phyloP scores from a whole-genome alignment of 2,113 vertebrate genomes.

The Synchiropus splendidus region DNA sequence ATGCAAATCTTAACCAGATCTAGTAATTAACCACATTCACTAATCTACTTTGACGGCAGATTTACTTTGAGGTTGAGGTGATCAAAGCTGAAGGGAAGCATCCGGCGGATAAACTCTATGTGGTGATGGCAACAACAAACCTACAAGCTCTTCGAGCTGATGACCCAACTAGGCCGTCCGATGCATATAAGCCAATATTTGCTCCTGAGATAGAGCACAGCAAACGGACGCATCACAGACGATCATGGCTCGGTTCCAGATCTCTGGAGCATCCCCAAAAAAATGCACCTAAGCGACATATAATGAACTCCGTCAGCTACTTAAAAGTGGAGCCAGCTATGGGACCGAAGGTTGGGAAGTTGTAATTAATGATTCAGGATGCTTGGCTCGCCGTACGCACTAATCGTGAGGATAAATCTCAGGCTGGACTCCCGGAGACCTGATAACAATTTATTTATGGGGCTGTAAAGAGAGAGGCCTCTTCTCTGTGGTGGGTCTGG shows the following conservation, averaged over 20 bases:
- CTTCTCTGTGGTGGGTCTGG: constrained; percentile 42
- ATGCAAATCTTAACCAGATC: too few species aligned
- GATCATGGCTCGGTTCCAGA: too few species aligned
- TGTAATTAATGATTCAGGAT: constrained; percentile 67
- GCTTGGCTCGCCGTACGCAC: constrained; percentile 51
- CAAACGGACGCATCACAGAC: too few species aligned
- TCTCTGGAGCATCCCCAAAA: constrained; percentile 33
- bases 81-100: constrained; percentile 8
- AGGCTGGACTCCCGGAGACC: constrained; percentile 42
- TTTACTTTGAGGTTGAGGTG: constrained; percentile 13
- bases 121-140: too few species aligned
- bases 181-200: too few species aligned
- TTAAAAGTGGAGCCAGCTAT: constrained; percentile 40
- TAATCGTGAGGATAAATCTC: constrained; percentile 70
- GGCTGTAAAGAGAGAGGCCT: constrained; percentile 53
- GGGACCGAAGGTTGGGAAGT: constrained; percentile 43
- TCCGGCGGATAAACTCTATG: neutral
- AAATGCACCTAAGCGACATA: constrained; percentile 55
- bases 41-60: constrained; percentile 24
- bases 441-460: constrained; percentile 73
- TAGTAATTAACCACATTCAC: constrained; percentile 11
- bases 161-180: too few species aligned
- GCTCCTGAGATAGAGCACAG: too few species aligned
- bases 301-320: constrained; percentile 67
- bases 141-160: too few species aligned